Percentiles rank a stretch among this genome's conserved stretches.
Conservation (phyloP, 2,797 vertebrate genomes). For the Danio tinwini region DNA sequence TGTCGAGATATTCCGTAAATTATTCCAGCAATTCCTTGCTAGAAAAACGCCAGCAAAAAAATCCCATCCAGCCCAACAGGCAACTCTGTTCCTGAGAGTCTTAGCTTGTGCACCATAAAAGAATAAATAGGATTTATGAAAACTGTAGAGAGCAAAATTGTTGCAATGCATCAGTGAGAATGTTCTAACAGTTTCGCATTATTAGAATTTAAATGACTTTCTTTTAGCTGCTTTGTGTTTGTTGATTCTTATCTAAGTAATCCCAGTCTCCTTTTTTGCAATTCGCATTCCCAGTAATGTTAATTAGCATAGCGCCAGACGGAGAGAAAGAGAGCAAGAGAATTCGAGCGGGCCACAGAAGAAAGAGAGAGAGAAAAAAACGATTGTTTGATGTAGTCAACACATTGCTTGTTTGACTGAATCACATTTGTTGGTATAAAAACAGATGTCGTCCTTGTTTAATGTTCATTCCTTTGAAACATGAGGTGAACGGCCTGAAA, state of each 20-base stretch:
- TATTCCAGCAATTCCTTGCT: slow-evolving; percentile 5
- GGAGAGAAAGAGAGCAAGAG: slow-evolving; percentile 69
- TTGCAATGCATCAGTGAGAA: slow-evolving; percentile 78
- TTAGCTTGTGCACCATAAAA: slow-evolving; percentile 78
- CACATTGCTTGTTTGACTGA: slow-evolving; percentile 27
- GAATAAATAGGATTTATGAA: slow-evolving; percentile 85
- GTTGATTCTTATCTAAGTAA: slow-evolving; percentile 84
- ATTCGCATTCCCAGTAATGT: slow-evolving; percentile 81
- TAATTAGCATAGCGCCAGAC: slow-evolving; percentile 84
- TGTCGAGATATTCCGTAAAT: slow-evolving; percentile 8
- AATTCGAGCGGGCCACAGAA: slow-evolving; percentile 2
- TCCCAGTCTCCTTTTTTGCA: slow-evolving; percentile 79
- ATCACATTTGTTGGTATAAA: slow-evolving; percentile 24
- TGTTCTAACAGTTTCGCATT: slow-evolving; percentile 84
- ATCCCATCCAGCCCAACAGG: slow-evolving; percentile 74
- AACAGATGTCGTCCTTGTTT: slow-evolving; percentile 29
- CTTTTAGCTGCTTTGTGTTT: slow-evolving; percentile 82
- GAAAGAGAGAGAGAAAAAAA: slow-evolving; percentile 26
- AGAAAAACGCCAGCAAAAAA: slow-evolving; percentile 21
- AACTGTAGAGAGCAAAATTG: slow-evolving; percentile 78
- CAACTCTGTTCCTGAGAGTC: slow-evolving; percentile 75
- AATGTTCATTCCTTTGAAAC: slow-evolving; percentile 35
- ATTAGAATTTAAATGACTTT: slow-evolving; percentile 85
- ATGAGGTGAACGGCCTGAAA: not conserved
- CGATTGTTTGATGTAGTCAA: slow-evolving; percentile 30